These are phyloP conservation scores for Sinocyclocheilus anshuiensis DNA, from an alignment of 2,113 vertebrate species.

Conservation along the genomic window DNA sequence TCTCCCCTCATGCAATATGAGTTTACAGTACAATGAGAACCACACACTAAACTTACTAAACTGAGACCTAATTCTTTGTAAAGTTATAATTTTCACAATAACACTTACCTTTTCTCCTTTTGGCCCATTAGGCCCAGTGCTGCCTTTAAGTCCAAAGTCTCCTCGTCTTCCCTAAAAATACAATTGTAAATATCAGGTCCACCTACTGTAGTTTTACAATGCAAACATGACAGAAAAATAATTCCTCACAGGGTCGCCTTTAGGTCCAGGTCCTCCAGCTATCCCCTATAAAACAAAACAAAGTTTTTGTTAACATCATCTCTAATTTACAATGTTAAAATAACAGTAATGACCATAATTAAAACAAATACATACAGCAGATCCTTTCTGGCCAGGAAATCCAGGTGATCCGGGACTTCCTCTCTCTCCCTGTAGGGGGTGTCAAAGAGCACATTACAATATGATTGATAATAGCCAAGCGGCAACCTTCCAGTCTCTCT, in stretches of 20 bases:
- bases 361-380: slow-evolving; percentile 59
- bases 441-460: slow-evolving; percentile 12
- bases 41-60: background rate
- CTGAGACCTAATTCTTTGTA: background rate
- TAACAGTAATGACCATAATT: background rate
- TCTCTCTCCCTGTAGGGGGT: slow-evolving; percentile 69
- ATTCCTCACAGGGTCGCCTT: slow-evolving; percentile 71
- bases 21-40: background rate
- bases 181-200: background rate
- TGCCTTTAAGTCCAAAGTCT: slow-evolving; percentile 73
- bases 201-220: background rate
- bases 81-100: background rate
- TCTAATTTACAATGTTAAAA: background rate
- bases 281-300: slow-evolving; percentile 50
- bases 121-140: slow-evolving; percentile 60
- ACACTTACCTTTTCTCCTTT: slow-evolving; percentile 71
- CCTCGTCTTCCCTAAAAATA: slow-evolving; percentile 75
- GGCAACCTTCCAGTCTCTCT: too few species aligned
- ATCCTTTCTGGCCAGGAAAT: slow-evolving; percentile 69
- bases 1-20: background rate
- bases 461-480: background rate
- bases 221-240: background rate
- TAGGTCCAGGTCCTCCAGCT: slow-evolving; percentile 59
- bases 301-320: background rate
- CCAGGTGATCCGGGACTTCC: slow-evolving; percentile 76